Base-by-base conservation (phyloP, 2,888 invertebrate species). In the Idaea dimidiata region DNA sequence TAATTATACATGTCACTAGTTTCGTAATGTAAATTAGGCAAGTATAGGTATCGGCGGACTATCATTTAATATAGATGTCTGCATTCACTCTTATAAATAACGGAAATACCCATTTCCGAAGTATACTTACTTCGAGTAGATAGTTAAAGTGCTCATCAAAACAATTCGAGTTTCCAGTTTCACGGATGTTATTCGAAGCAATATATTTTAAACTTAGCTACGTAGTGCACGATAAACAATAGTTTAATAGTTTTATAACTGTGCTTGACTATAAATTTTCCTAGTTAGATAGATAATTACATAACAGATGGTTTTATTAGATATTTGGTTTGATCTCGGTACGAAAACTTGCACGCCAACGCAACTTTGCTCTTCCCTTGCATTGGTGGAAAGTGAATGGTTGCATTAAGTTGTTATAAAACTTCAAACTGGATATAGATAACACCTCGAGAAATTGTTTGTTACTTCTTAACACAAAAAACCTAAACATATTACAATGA, bases 121-220 rank as follows among this genome's bases (percentile, higher is more conserved):
- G 43, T 43, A 43, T 10, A 14, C 43, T 33, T 33, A 8, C 43
- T 14, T 43, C 43, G 43, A 43, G 14, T 14, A 43, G 43, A 43
- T 43, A 43, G 43, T 43, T 43, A 43, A 43, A 43, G 43, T 43
- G 43, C 43, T 43, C 43, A 43, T 43, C 43, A 43, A 43, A 43
- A 43, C 43, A 43, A 43, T 43, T 43, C 43, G 43, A 43, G 43
- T 43, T 43, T 43, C 43, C 43, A 43, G 43, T 43, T 43, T 43
- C 43, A 43, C 43, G 43, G 43, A 43, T 43, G 10, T 33, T 33
- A 33, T 43, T 43, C 43, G 43, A 8, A 43, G 43, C 43, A 43
- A 43, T 43, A 43, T 24, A 43, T 43, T 43, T 43, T 43, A 43
- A 43, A 43, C 43, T 43, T 14, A 14, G 43, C 43, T 43, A 43